Evolutionary conservation across 2,797 vertebrate genomes (phyloP).

Genomic region (Gadopsis bispinosus): DNA sequence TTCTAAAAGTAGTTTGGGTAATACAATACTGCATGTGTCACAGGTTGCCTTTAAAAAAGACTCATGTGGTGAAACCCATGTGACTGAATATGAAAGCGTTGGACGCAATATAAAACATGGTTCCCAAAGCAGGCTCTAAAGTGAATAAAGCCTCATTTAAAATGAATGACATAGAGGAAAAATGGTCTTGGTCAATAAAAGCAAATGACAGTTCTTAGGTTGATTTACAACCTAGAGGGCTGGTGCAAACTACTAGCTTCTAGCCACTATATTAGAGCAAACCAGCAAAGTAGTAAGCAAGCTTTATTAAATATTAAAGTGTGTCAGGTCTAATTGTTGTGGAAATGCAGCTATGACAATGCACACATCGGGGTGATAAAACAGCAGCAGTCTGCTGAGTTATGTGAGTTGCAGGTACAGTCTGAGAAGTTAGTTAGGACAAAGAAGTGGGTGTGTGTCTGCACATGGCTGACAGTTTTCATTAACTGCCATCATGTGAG

Average conservation of each 20-base stretch:
- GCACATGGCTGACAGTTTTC: constrained; percentile 47
- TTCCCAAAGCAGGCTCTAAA: constrained; percentile 63
- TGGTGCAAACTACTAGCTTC: constrained; percentile 49
- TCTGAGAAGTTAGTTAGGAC: constrained; percentile 21
- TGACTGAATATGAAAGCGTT: constrained; percentile 59
- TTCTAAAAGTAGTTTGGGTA: constrained; percentile 57
- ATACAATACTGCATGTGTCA: constrained; percentile 41
- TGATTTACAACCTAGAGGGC: constrained; percentile 65
- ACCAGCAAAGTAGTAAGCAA: constrained; percentile 46
- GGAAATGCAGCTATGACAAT: constrained; percentile 52
- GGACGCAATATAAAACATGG: constrained; percentile 65
- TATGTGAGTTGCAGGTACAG: constrained; percentile 23
- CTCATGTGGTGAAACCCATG: constrained; percentile 25
- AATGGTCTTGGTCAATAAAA: constrained; percentile 74
- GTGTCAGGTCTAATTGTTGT: constrained; percentile 48
- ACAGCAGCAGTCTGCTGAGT: constrained; percentile 32
- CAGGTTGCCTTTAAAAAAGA: constrained; percentile 65
- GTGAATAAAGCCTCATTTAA: constrained; percentile 74
- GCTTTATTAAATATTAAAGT: constrained; percentile 78
- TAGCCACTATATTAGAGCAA: constrained; percentile 45
- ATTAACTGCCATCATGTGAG: constrained; percentile 52
- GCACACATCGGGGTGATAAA: constrained; percentile 49
- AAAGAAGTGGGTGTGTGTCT: constrained; percentile 20
- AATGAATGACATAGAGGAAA: constrained; percentile 77
- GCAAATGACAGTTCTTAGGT: constrained; percentile 65